phyloP scores from a whole-genome alignment of 2,113 vertebrate genomes.

The Solenodon paradoxus region DNA sequence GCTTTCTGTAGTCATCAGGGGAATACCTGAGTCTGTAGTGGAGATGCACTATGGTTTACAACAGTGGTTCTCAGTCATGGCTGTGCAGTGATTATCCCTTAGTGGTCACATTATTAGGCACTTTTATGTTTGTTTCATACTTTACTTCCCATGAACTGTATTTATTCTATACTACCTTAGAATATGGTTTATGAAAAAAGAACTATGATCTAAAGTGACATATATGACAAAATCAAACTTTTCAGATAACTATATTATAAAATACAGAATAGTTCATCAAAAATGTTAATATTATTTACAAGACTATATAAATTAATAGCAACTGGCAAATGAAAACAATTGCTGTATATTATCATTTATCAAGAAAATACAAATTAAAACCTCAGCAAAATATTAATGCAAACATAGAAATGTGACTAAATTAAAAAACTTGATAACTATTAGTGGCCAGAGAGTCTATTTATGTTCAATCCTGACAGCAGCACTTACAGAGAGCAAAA shows the following conservation, averaged over 20 bases:
- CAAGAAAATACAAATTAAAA: slow-evolving; percentile 24
- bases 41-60: not conserved
- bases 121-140: not conserved
- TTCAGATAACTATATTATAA: not conserved
- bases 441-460: not conserved
- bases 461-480: not conserved
- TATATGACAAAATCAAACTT: not conserved
- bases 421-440: not conserved
- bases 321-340: not conserved
- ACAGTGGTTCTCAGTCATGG: not conserved
- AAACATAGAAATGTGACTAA: not conserved
- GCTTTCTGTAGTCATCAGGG: not conserved
- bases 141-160: not conserved
- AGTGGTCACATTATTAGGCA: not conserved
- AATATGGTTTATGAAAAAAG: not conserved
- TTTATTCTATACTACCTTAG: not conserved
- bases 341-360: not conserved
- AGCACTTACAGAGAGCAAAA: not conserved
- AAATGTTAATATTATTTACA: not conserved
- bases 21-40: not conserved
- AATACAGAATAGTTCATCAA: not conserved
- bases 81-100: not conserved
- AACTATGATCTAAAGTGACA: not conserved
- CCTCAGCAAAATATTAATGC: not conserved
- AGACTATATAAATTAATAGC: not conserved